Base-by-base conservation (phyloP, 2,113 vertebrate species). In the Sylvietta virens region DNA sequence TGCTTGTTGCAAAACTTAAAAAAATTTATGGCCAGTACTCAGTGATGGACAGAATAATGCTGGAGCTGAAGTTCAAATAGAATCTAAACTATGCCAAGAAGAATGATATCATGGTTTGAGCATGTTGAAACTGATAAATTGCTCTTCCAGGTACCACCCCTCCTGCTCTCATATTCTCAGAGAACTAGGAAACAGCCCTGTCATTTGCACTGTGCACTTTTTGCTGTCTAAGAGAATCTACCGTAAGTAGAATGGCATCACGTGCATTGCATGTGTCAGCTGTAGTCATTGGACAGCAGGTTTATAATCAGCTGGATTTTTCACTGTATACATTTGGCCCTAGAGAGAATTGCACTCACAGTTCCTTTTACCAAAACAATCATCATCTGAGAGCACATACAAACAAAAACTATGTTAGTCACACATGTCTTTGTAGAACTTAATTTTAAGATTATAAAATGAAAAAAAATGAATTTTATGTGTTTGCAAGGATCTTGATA, bases 161-260 rank as follows among this genome's bases (percentile, higher is more conserved):
- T 94, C 35, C 31, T 48, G 47, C 28, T 81, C 39, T 70, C 30
- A 3, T 73, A 28, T 57, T 90, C 69, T 72, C 54, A 47, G 88
- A 91, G 86, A 81, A 53, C 17, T 73, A 71, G 76, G 69, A 88
- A 94, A 69, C n/a, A 83, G 31, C 60, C 74, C 80, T 92, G 80
- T 94, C 73, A 79, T 70, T 96, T 95, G 96, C 96, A 97, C 92
- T 95, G 50, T 27, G 96, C 94, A 96, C 95, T 97, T 96, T 93
- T 90, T 95, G 61, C 93, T 90, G 66, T 88, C 89, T 89, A 40
- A 81, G 65, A 88, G 61, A 78, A 79, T 81, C 62, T 79, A 23
- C 61, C 76, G 31, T 58, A 92, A 50, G 37, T 90, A 54, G 62
- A 95, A 84, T 45, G 14, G 26, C 37, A 24, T 61, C 27, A 14